phyloP scores from a whole-genome alignment of 1,140 invertebrate genomes.

The Epicauta chinensis region DNA sequence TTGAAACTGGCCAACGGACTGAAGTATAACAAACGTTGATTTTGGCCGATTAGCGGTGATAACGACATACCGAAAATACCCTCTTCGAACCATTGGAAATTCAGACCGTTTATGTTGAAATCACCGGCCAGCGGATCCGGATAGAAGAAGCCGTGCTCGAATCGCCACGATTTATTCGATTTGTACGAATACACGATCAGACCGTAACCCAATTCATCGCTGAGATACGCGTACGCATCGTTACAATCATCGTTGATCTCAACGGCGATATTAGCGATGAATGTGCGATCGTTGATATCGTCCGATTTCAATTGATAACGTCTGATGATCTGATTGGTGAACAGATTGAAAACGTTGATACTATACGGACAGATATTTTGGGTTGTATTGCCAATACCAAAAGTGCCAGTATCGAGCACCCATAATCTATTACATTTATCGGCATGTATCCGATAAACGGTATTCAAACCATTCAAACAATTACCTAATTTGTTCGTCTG shows the following conservation, averaged over 20 bases:
- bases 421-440: constrained; percentile 71
- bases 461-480: constrained; percentile 65
- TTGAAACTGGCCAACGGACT: constrained; percentile 68
- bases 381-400: constrained; percentile 66
- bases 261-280: constrained; percentile 75
- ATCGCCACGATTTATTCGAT: constrained; percentile 68
- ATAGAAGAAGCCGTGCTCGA: constrained; percentile 67
- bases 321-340: constrained; percentile 61
- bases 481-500: constrained; percentile 64
- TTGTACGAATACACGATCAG: constrained; percentile 71
- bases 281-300: constrained; percentile 68
- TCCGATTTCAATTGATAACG: constrained; percentile 62
- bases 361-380: constrained; percentile 61
- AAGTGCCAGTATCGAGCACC: constrained; percentile 75
- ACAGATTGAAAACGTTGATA: constrained; percentile 68
- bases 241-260: constrained; percentile 69
- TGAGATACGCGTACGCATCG: constrained; percentile 72
- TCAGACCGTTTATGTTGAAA: constrained; percentile 69
- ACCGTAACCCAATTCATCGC: constrained; percentile 74
- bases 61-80: constrained; percentile 74
- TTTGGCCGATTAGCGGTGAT: constrained; percentile 48
- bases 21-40: constrained; percentile 64
- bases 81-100: constrained; percentile 74
- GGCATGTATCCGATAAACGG: constrained; percentile 66
- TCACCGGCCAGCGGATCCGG: constrained; percentile 71